Conservation (phyloP, 1,140 invertebrate species). For the Drosophila suzukii region DNA sequence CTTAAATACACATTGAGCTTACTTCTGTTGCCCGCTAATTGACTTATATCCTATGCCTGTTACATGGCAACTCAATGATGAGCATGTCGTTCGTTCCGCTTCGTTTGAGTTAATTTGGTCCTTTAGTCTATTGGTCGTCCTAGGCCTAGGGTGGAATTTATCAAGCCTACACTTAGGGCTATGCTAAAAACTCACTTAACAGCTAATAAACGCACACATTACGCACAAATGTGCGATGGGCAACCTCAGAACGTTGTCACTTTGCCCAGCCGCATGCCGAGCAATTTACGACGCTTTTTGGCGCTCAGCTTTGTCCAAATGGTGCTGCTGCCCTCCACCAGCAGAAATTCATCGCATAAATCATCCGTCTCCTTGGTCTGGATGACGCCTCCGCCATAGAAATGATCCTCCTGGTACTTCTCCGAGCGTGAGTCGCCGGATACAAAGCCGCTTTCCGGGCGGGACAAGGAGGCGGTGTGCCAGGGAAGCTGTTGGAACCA, state of each 20-base stretch:
- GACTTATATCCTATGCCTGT: conserved; percentile 64
- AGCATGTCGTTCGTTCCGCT: conserved; percentile 66
- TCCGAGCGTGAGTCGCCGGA: conserved; percentile 86
- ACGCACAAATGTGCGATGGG: conserved; percentile 12
- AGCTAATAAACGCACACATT: conserved; percentile 83
- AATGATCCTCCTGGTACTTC: conserved; percentile 82
- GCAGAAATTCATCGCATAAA: conserved; percentile 85
- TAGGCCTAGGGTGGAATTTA: conserved; percentile 38
- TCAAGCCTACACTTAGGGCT: conserved; percentile 53
- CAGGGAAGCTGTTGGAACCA: conserved; percentile 89
- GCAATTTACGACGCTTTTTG: conserved; percentile 88
- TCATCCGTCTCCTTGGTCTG: conserved; percentile 83
- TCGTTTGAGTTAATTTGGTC: conserved; percentile 67
- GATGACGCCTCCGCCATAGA: conserved; percentile 73
- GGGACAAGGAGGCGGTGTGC: conserved; percentile 86
- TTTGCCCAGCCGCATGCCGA: conserved; percentile 88
- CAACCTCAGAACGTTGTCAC: conserved; percentile 87
- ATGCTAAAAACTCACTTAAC: conserved; percentile 67
- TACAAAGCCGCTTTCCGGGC: conserved; percentile 90
- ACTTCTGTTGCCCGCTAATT: conserved; percentile 64
- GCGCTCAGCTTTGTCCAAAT: conserved; percentile 88
- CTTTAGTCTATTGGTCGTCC: conserved; percentile 78
- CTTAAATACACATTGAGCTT: conserved; percentile 80
- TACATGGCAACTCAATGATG: conserved; percentile 77
- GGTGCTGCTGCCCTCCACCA: conserved; percentile 86